Base-by-base conservation (phyloP, 1,140 invertebrate genomes). In the Caerostris extrusa region DNA sequence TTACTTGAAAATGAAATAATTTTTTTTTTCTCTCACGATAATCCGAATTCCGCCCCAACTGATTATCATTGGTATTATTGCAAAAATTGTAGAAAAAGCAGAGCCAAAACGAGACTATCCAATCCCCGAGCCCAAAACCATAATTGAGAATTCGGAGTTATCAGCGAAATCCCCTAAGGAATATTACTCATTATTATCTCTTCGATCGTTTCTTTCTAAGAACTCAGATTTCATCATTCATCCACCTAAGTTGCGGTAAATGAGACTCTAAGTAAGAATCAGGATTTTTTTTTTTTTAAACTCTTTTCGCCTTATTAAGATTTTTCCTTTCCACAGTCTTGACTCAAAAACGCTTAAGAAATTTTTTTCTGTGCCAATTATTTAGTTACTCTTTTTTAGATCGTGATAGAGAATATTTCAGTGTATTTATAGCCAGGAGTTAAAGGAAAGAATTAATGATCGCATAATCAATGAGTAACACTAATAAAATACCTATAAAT, bases 101-200 rank as follows among this genome's bases (percentile, higher is more conserved):
- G 56, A 57, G 55, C 19, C 56, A 56, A 83, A 56, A 56, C 56
- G 55, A 57, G 5, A 14, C 53, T 58, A 57, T 83, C 82, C 53
- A 58, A 83, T 57, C 57, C 55, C 55, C n/a, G 82, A 57, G 19
- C 82, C 82, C 56, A 58, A 58, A 82, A 83, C 82, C 55, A 83
- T 58, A 83, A 83, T 83, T 83, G 82, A 83, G 82, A 83, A 83
- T 56, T 8, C 82, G 17, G 82, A 58, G 55, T 83, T 57, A 83
- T 83, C 82, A 83, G 56, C n/a, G 55, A 57, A 83, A 83, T 83
- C 82, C 82, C 82, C 82, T 58, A 57, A 83, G 82, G 82, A 83
- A 83, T 83, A 83, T 83, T 83, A 58, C 55, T 83, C 82, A 83
- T 83, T 83, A 83, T 83, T 83, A 83, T 83, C 82, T 83, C 56